Base-by-base conservation (phyloP, 2,888 invertebrate genomes). In the Ochropacha duplaris region DNA sequence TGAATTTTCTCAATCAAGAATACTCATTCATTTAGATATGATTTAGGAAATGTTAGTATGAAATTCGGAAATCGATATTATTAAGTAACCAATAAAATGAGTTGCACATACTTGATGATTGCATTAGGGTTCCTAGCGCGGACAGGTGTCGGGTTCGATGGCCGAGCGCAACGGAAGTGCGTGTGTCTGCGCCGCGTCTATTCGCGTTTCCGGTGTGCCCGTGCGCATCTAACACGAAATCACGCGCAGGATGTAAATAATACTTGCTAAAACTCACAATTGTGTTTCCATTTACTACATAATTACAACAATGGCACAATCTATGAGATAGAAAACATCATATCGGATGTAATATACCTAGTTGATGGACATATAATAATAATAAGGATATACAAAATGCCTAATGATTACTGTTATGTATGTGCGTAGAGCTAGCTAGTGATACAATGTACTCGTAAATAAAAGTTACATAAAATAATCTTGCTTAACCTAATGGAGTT, bases 171-270 rank as follows among this genome's bases (percentile, higher is more conserved):
- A 71, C 89, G 92, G 90, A 91, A 90, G 82, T 87, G 87, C 90
- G 90, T 91, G 87, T 85, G 92, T 92, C 92, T 91, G 85, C 83
- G 85, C 78, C 82, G 79, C 86, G 92, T 92, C 92, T 92, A 88
- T 92, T 86, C 86, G 88, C 90, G 83, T 85, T 90, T 92, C 91
- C 92, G 89, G 79, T 78, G 81, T 72, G 79, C 79, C 71, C 74
- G 69, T 74, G 81, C 79, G 80, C 84, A 79, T 79, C 79, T 79
- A 76, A 72, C 79, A 74, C 69, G 69, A 81, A 82, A 80, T 78
- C 78, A 75, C 76, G 49, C 57, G 67, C 69, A 71, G 69, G 67
- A 73, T 60, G 55, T 73, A 67, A 70, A 74, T 65, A 73, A 65
- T 60, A 62, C 63, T 64, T 64, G 66, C 75, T 68, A 74, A 69